Conservation (phyloP, 2,113 vertebrate species). For the Glaucidium brasilianum region DNA sequence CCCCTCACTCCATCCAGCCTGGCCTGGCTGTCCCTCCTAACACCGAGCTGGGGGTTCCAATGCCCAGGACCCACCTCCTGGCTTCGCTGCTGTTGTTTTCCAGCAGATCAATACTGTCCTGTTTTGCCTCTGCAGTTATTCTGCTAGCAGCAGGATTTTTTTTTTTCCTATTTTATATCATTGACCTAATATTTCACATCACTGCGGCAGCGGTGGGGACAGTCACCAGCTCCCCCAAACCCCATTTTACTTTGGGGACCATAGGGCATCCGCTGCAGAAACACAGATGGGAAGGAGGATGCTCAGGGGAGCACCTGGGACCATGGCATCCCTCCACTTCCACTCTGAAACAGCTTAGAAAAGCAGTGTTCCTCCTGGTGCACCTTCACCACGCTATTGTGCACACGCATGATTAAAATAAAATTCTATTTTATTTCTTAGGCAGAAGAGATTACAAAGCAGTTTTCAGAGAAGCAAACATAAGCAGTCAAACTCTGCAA, state of each 20-base stretch:
- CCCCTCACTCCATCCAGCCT: rapidly evolving
- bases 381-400: background rate
- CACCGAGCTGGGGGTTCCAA: background rate
- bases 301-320: background rate
- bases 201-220: background rate
- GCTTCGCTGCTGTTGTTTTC: rapidly evolving
- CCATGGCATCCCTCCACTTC: background rate
- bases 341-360: background rate
- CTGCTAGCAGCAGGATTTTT: rapidly evolving
- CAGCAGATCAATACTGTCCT: rapidly evolving
- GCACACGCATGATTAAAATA: background rate
- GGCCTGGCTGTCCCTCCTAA: background rate
- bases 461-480: background rate
- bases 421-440: background rate
- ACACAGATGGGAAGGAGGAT: rapidly evolving
- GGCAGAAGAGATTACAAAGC: background rate
- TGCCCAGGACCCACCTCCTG: background rate
- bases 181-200: background rate
- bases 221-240: background rate
- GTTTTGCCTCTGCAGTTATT: background rate
- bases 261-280: background rate
- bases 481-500: background rate
- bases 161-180: rapidly evolving
- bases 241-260: rapidly evolving
- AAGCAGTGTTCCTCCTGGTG: background rate